Base-by-base conservation (phyloP, 2,888 invertebrate species). In the Coremacera marginata region DNA sequence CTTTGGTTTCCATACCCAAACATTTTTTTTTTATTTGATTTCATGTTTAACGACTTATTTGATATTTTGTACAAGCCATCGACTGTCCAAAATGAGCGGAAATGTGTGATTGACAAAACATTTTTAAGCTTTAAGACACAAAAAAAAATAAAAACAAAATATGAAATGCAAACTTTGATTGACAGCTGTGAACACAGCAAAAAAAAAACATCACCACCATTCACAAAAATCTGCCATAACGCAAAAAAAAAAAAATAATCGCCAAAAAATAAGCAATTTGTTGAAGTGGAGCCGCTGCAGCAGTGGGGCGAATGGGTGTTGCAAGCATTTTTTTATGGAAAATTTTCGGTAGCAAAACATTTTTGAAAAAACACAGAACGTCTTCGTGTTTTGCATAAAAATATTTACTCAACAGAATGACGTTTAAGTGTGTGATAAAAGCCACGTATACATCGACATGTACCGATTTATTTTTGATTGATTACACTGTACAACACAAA, bases 31-130 rank as follows among this genome's bases (percentile, higher is more conserved):
- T 14, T 44, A n/a, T 44, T 44, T 11, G 44, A 44, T 44, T 44
- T 14, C 11, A 44, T 44, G 44, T 44, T 44, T 22, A 19, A 19
- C 55, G 57, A 62, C 55, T 65, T 52, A 74, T 67, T 74, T 67
- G 55, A 55, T 67, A 74, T 74, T 65, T 52, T 49, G 37, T 55
- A 74, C 74, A 67, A 67, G 67, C 65, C 34, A 51, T 55, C 65
- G 55, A 55, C 55, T 74, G 74, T 74, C 74, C 74, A 37, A 14
- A 22, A 52, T 55, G 49, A 74, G 67, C 74, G 74, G 74, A 74
- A 74, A 67, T 52, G 67, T 22, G 31, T 74, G 74, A 67, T 67
- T 74, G 74, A 74, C 74, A 74, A 74, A 74, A 55, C 49, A 55
- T 72, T 60, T 72, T 60, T 27, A 67, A 67, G 11, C 63, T 34